A percentile compares a stretch with the other conserved stretches of the same genome.
phyloP scores from a whole-genome alignment of 2,797 vertebrate species.

The Lindbergichthys nudifrons region DNA sequence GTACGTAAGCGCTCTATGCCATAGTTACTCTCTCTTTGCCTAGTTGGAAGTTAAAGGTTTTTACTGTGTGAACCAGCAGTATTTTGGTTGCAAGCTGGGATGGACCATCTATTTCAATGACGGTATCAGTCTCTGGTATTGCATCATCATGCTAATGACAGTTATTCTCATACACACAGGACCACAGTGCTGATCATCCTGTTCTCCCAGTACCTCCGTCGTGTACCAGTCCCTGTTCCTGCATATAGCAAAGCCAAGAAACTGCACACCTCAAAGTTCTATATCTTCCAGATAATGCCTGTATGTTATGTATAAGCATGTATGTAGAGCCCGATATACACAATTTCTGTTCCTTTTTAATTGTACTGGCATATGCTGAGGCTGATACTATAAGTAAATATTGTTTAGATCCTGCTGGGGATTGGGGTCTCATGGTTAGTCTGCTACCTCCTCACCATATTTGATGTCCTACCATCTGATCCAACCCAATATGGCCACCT shows the following conservation, averaged over 20 bases:
- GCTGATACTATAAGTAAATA: constrained; percentile 33
- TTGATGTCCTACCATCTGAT: constrained; percentile 84
- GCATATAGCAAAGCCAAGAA: constrained; percentile 84
- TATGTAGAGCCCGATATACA: neutral
- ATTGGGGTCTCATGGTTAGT: constrained; percentile 91
- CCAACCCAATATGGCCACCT: constrained; percentile 84
- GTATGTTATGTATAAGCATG: constrained; percentile 69
- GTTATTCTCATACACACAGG: constrained; percentile 77
- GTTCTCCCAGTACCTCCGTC: constrained; percentile 94
- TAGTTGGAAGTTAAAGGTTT: neutral
- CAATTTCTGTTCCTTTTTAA: neutral
- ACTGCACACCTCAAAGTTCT: constrained; percentile 81
- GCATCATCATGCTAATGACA: constrained; percentile 4
- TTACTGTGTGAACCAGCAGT: neutral
- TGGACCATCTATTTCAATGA: neutral
- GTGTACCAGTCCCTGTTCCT: constrained; percentile 85
- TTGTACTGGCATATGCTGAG: neutral
- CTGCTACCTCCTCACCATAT: constrained; percentile 89
- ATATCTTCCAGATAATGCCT: constrained; percentile 93
- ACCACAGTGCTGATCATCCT: constrained; percentile 89
- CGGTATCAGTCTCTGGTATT: neutral
- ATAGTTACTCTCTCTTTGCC: neutral
- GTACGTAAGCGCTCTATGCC: constrained; percentile 81
- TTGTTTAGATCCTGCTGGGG: constrained; percentile 91
- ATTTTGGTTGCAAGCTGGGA: neutral